phyloP scores from a whole-genome alignment of 2,113 vertebrate species.

The Aldabrachelys gigantea region DNA sequence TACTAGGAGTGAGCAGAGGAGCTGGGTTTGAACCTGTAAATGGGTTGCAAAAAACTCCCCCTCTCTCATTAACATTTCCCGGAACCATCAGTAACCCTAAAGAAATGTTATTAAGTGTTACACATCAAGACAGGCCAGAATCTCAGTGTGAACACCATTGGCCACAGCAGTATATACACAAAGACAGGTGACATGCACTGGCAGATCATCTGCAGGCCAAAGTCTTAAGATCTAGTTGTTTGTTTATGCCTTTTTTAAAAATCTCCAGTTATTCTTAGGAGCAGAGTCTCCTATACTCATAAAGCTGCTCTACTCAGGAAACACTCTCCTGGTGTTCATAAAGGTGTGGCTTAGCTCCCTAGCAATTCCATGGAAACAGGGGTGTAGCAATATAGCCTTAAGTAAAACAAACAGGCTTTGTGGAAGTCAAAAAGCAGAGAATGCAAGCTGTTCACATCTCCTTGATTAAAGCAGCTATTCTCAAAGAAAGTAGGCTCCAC shows the following conservation, averaged over 20 bases:
- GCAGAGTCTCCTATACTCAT: conserved; percentile 1
- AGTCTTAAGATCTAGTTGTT: conserved; percentile 27
- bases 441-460: conserved; percentile 7
- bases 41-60: background rate
- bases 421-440: conserved; percentile 55
- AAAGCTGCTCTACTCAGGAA: conserved; percentile 36
- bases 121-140: background rate
- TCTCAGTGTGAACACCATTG: conserved; percentile 18
- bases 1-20: background rate
- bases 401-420: conserved; percentile 69
- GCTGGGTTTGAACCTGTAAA: background rate
- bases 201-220: conserved; percentile 18
- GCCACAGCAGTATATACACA: background rate
- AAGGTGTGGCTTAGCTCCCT: conserved; percentile 69
- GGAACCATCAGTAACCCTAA: background rate
- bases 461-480: conserved; percentile 26
- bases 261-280: conserved; percentile 17
- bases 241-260: background rate
- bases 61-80: background rate
- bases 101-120: background rate
- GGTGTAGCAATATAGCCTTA: conserved; percentile 37
- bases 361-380: conserved; percentile 60
- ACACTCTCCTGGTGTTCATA: conserved; percentile 30
- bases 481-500: background rate
- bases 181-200: background rate